Percentiles rank a stretch among this genome's conserved stretches.
Evolutionary conservation across 2,888 invertebrate genomes (phyloP).

Genomic region (Epinotia bilunana): DNA sequence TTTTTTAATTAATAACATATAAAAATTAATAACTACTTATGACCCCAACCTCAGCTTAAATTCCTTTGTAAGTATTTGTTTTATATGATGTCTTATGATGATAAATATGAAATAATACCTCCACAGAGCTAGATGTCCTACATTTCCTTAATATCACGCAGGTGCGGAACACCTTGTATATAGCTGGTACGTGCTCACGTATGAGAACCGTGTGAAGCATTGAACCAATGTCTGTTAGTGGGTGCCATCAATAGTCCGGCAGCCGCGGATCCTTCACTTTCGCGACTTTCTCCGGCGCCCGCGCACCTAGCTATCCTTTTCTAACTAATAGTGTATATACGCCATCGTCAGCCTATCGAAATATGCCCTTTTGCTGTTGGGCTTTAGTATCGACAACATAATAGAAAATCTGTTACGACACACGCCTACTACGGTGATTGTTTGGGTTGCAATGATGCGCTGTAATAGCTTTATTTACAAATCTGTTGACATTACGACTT

Average conservation of each 20-base stretch:
- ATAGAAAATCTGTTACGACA: conserved; percentile 47
- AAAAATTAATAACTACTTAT: too few species aligned
- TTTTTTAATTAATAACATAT: too few species aligned
- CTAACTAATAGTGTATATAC: neutral
- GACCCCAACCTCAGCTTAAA: too few species aligned
- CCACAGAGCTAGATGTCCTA: too few species aligned
- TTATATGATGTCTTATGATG: too few species aligned
- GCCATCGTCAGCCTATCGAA: neutral
- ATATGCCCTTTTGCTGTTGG: neutral
- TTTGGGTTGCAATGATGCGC: conserved; percentile 21
- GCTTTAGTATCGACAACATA: conserved; percentile 38
- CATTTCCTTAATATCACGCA: neutral
- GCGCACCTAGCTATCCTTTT: conserved; percentile 17
- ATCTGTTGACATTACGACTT: neutral
- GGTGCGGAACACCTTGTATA: too few species aligned
- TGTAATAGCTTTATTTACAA: neutral
- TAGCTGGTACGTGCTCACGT: neutral
- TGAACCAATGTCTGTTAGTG: conserved; percentile 41
- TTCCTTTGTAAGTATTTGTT: too few species aligned
- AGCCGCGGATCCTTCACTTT: conserved; percentile 69
- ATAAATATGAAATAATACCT: too few species aligned
- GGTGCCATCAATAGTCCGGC: conserved; percentile 55
- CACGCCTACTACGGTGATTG: conserved; percentile 15
- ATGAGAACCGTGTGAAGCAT: conserved; percentile 27
- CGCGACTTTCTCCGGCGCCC: conserved; percentile 70